Percentiles rank a stretch among this genome's conserved stretches.
These are phyloP conservation scores for Druceiella hillmani DNA, from an alignment of 2,888 invertebrate species.

Conservation along the genomic window DNA sequence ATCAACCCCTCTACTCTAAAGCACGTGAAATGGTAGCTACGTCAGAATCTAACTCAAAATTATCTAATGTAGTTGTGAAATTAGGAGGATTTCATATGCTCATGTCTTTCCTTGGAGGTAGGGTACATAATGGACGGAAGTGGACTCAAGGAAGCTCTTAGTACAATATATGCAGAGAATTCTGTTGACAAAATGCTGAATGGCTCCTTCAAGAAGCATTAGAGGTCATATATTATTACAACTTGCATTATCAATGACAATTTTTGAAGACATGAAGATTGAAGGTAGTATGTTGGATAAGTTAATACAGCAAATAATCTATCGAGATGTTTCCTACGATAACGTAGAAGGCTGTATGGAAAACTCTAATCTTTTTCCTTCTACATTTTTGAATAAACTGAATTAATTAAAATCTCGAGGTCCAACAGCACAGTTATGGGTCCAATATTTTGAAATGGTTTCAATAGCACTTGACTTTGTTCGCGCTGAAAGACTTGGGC, in stretches of 20 bases:
- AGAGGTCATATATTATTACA: slow-evolving; percentile 29
- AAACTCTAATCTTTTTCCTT: slow-evolving; percentile 10
- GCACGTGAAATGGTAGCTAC: slow-evolving; percentile 22
- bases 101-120: slow-evolving; percentile 29
- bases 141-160: slow-evolving; percentile 24
- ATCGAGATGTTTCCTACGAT: slow-evolving; percentile 22
- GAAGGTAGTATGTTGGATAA: slow-evolving; percentile 24
- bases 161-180: slow-evolving; percentile 14
- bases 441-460: slow-evolving; percentile 30
- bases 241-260: slow-evolving; percentile 24
- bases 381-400: slow-evolving; percentile 18
- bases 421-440: slow-evolving; percentile 29
- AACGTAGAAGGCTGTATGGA: slow-evolving; percentile 21
- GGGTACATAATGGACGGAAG: slow-evolving; percentile 31
- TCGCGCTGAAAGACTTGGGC: slow-evolving; percentile 26
- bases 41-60: slow-evolving; percentile 17
- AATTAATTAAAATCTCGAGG: slow-evolving; percentile 22
- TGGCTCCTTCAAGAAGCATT: slow-evolving; percentile 30
- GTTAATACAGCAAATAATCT: slow-evolving; percentile 26
- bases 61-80: slow-evolving; percentile 25
- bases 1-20: slow-evolving; percentile 23
- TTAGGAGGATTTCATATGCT: slow-evolving; percentile 33
- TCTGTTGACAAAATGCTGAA: slow-evolving; percentile 30
- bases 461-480: slow-evolving; percentile 27
- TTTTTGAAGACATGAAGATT: slow-evolving; percentile 27